Conservation (phyloP, 2,888 invertebrate genomes). For the Axea sp. region DNA sequence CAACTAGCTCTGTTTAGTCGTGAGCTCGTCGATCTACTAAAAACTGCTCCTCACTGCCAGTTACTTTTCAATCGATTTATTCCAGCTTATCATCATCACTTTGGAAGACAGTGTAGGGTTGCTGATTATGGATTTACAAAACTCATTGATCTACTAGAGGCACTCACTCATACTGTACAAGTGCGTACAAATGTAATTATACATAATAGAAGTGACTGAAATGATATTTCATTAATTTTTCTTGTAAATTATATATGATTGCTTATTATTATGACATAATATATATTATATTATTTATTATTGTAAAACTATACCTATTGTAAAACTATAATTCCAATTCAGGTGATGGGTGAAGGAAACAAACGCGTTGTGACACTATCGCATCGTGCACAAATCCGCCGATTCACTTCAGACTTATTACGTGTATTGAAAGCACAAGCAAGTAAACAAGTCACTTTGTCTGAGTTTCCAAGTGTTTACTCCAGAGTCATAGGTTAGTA, state of each 20-base stretch:
- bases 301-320: too few species aligned
- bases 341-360: slow-evolving; percentile 95
- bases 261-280: too few species aligned
- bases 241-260: too few species aligned
- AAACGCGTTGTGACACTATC: slow-evolving; percentile 92
- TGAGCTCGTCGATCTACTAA: slow-evolving; percentile 91
- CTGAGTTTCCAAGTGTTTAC: slow-evolving; percentile 87
- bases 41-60: slow-evolving; percentile 89
- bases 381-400: slow-evolving; percentile 91
- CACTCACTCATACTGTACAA: slow-evolving; percentile 92
- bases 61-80: slow-evolving; percentile 93
- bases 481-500: slow-evolving; percentile 82
- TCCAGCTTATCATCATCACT: slow-evolving; percentile 97
- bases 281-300: too few species aligned
- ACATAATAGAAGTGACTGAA: neutral
- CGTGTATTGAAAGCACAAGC: slow-evolving; percentile 91
- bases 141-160: slow-evolving; percentile 92
- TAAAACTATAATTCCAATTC: slow-evolving; percentile 25
- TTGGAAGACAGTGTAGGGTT: slow-evolving; percentile 96
- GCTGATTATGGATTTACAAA: slow-evolving; percentile 98
- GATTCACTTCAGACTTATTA: slow-evolving; percentile 94
- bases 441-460: slow-evolving; percentile 86
- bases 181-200: slow-evolving; percentile 77
- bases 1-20: slow-evolving; percentile 90
- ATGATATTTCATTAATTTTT: slow-evolving; percentile 1